Evolutionary conservation across 2,888 invertebrate species (phyloP), one percentile per base, ranked within the genome.

Genomic region (Drosophila mimica): DNA sequence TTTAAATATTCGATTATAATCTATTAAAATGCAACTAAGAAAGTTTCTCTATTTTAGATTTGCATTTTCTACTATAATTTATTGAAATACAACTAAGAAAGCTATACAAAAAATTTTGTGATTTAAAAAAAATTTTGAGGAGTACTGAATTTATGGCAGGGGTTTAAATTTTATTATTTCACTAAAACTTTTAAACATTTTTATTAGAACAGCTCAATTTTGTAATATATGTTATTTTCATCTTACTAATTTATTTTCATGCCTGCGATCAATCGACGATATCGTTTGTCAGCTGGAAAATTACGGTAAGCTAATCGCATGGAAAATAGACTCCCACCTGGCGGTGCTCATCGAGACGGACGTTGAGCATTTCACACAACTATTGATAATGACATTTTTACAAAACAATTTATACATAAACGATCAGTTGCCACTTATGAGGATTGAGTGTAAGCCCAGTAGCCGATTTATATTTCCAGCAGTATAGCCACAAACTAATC

Each of bases 331-430:
- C 60, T 95, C 96, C 76, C 95, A 95, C 91, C 95, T 97, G 88
- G 96, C 96, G 59, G 94, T 97, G 78, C 95, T 97, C 73, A 88
- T 97, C 65, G 96, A 96, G 92, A 96, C 96, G 52, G 96, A 97
- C 91, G 94, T 97, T 82, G 95, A 96, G 88, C 95, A 96, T 86
- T 94, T 97, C 54, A 95, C 96, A 72, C 91, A 93, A 86, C 94
- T 95, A 81, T 94, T 97, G 75, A 95, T 96, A 56, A 95, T 95
- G 76, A 95, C 95, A 84, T 96, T 96, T 92, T 95, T 96, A 91
- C 95, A 95, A 83, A 95, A 95, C 85, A 94, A 95, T 91, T 95
- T 96, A 89, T 95, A 95, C 83, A 95, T 97, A 83, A 97, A 97
- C 91, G 96, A 97, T 92, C 95, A 96, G 85, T 93, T 97, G 83